Conservation (phyloP, 2,797 vertebrate genomes). For the Lycodopsis pacificus region DNA sequence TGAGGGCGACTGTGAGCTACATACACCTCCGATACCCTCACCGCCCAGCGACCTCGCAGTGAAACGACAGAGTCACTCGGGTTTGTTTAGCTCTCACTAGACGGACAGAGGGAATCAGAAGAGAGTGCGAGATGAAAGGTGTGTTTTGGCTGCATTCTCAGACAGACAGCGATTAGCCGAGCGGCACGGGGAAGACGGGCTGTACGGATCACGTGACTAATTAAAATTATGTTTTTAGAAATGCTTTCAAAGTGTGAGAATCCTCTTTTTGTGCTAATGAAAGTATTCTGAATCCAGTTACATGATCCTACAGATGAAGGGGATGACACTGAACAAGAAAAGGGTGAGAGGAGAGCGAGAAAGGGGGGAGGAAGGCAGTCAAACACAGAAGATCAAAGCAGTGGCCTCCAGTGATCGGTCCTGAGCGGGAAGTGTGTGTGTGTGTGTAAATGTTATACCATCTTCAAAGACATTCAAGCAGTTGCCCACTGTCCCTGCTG, state of each 20-base stretch:
- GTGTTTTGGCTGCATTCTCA: conserved; percentile 19
- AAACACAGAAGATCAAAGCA: conserved; percentile 53
- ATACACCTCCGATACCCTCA: conserved; percentile 11
- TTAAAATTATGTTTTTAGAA: neutral
- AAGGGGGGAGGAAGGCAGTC: neutral
- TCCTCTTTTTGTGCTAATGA: neutral
- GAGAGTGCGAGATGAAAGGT: conserved; percentile 41
- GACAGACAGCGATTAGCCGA: conserved; percentile 29
- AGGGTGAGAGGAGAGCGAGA: neutral
- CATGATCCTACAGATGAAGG: neutral
- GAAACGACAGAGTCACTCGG: conserved; percentile 29
- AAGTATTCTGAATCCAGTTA: neutral
- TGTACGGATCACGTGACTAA: neutral
- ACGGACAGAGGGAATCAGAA: conserved; percentile 32
- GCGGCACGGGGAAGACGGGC: neutral
- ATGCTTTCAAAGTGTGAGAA: neutral
- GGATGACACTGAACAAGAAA: conserved; percentile 7
- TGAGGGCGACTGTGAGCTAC: conserved; percentile 31
- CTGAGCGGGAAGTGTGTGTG: neutral
- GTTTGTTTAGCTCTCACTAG: conserved; percentile 11
- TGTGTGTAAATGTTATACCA: conserved; percentile 13
- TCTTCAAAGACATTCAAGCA: conserved; percentile 42
- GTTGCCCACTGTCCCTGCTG: neutral
- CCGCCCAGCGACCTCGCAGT: conserved; percentile 15
- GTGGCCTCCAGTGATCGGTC: conserved; percentile 11